Evolutionary conservation across 2,888 invertebrate genomes (phyloP), one percentile per base, ranked within the genome.

Genomic region (Dascillus cervinus): DNA sequence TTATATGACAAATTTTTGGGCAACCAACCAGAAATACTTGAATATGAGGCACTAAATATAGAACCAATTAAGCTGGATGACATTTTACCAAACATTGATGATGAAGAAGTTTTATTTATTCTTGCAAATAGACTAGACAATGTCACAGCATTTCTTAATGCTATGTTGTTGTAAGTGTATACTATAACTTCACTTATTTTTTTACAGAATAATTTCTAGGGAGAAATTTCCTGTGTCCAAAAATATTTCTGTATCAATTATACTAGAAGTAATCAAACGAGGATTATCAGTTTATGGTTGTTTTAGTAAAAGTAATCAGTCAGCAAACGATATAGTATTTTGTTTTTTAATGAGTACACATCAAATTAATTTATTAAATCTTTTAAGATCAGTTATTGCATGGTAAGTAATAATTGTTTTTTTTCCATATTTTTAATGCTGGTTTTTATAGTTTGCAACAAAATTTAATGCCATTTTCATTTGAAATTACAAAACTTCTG

Each of bases 391-490:
- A 21, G 32, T 46, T 13, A 41, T 48, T 13, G 31, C 37, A 14
- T 29, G 40, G 43, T 47, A 43, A 32, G 25, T 17, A 24, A 19
- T 9, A 14, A 29, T 23, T 29, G 12, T 26, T 14, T 29, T 31
- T 19, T 26, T 13, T 23, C 6, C 8, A 11, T 26, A 10, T 23
- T 20, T 32, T 8, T 28, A 14, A 27, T 21, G 9, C 19, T 23
- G 10, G 15, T 25, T 11, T 29, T 44, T 44, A 28, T 22, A 46
- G 46, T 17, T 37, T 41, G 17, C 34, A 38, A 21, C 24, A 34
- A 17, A 40, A 41, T 37, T 38, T 48, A 26, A 30, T 46, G 29
- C 44, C 39, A 12, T 40, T 39, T 31, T 36, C 43, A 11, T 28
- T 32, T 31, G 13, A 13, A 14, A 43, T 46, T 21, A 37, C 37